A percentile compares a stretch with the other conserved stretches of the same genome.
Conservation (phyloP, 2,113 vertebrate species). For the Platichthys stellatus region DNA sequence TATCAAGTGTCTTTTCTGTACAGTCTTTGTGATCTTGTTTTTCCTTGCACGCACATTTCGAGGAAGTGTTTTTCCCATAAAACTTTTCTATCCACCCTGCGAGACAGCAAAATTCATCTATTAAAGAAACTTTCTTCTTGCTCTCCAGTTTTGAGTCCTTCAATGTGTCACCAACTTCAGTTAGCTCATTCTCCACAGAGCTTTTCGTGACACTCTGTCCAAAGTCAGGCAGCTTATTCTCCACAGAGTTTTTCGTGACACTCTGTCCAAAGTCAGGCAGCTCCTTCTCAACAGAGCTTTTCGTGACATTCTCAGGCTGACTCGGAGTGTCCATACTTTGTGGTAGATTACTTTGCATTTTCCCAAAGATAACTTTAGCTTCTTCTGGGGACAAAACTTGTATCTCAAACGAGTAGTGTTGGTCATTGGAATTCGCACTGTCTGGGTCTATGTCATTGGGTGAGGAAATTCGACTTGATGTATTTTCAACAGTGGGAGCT, state of each 20-base stretch:
- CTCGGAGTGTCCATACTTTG: neutral
- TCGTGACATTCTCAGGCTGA: neutral
- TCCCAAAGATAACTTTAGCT: conserved; percentile 55
- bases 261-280: neutral
- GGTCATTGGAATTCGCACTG: conserved; percentile 14
- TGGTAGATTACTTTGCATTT: neutral
- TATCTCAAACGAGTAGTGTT: conserved; percentile 59
- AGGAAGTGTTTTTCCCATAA: neutral
- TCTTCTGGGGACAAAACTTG: conserved; percentile 66
- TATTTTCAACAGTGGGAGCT: neutral
- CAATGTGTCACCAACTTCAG: neutral
- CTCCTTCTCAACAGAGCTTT: neutral
- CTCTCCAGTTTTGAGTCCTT: neutral
- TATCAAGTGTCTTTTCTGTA: neutral
- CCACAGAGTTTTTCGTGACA: neutral
- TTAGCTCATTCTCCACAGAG: neutral
- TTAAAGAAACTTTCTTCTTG: neutral
- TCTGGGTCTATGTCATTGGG: neutral
- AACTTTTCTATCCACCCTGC: conserved; percentile 52
- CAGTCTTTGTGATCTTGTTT: neutral
- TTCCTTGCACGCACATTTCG: conserved; percentile 46
- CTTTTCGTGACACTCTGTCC: neutral
- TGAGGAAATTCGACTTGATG: neutral
- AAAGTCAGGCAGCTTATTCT: neutral
- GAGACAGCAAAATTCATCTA: conserved; percentile 72